A percentile compares a stretch with the other conserved stretches of the same genome.
Conservation (phyloP, 2,797 vertebrate species). For the Anguilla marmorata region DNA sequence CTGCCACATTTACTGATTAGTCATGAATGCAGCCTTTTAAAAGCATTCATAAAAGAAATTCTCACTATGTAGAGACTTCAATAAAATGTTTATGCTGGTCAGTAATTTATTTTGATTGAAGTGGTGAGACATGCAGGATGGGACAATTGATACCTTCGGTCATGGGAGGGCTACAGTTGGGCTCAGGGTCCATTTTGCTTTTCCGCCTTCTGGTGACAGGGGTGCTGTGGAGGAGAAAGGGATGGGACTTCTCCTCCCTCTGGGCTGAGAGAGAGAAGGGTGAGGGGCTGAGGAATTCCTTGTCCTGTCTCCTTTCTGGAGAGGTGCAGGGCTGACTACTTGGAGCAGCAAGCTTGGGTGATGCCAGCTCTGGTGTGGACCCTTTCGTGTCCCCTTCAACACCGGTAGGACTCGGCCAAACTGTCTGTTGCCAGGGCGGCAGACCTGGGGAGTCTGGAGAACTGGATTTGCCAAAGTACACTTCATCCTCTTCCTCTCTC, state of each 20-base stretch:
- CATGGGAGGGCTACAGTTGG: slow-evolving; percentile 77
- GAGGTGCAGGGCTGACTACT: slow-evolving; percentile 43
- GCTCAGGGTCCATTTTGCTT: slow-evolving; percentile 63
- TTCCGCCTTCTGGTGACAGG: slow-evolving; percentile 71
- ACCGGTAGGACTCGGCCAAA: slow-evolving; percentile 64
- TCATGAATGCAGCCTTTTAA: slow-evolving; percentile 36
- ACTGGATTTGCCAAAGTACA: slow-evolving; percentile 63
- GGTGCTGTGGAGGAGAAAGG: slow-evolving; percentile 78
- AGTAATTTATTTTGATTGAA: neutral
- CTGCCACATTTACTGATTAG: slow-evolving; percentile 40
- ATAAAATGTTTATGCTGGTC: neutral
- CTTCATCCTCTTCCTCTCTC: slow-evolving; percentile 51
- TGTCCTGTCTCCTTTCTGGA: slow-evolving; percentile 54
- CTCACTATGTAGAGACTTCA: slow-evolving; percentile 21
- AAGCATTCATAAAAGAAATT: slow-evolving; percentile 32
- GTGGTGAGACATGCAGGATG: neutral
- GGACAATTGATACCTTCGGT: slow-evolving; percentile 69
- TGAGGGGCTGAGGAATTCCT: slow-evolving; percentile 56
- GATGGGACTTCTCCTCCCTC: slow-evolving; percentile 62
- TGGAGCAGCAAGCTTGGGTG: slow-evolving; percentile 38
- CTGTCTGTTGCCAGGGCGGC: slow-evolving; percentile 81
- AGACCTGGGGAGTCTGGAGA: slow-evolving; percentile 80
- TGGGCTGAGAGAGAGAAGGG: slow-evolving; percentile 51
- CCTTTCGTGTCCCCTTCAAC: slow-evolving; percentile 53
- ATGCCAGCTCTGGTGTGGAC: slow-evolving; percentile 47